These are phyloP conservation scores for Hylaea fasciaria DNA, from an alignment of 2,888 invertebrate species.

Conservation along the genomic window DNA sequence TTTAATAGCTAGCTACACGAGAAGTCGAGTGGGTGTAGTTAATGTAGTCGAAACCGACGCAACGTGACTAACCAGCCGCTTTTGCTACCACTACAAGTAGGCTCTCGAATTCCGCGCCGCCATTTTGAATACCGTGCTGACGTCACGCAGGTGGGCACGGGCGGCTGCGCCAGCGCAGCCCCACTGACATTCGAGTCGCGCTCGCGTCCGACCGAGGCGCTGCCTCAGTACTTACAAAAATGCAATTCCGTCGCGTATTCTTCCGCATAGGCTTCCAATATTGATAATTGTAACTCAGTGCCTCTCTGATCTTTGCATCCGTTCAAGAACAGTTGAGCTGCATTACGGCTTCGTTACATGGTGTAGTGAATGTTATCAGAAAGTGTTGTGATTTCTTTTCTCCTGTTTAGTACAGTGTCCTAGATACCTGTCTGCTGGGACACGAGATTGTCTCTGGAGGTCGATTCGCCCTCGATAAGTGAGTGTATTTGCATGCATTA, in stretches of 20 bases:
- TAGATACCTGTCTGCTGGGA: constrained; percentile 71
- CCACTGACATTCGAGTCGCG: constrained; percentile 74
- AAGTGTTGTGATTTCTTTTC: constrained; percentile 81
- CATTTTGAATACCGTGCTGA: constrained; percentile 83
- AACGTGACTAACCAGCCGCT: constrained; percentile 44
- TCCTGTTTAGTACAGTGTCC: constrained; percentile 73
- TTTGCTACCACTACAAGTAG: constrained; percentile 68
- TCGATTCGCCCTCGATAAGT: constrained; percentile 73
- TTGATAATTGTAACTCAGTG: constrained; percentile 62
- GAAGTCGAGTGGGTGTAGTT: constrained; percentile 36
- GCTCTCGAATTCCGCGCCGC: constrained; percentile 82
- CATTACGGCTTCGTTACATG: constrained; percentile 49
- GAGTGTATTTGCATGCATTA: constrained; percentile 75
- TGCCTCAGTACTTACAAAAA: constrained; percentile 73
- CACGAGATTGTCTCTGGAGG: constrained; percentile 68
- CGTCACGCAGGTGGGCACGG: constrained; percentile 81
- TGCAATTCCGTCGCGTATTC: constrained; percentile 74
- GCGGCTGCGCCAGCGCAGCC: constrained; percentile 73
- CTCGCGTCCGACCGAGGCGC: constrained; percentile 76
- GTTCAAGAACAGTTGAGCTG: constrained; percentile 78
- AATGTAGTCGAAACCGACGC: constrained; percentile 40
- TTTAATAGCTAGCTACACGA: constrained; percentile 19
- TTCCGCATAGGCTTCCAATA: constrained; percentile 69
- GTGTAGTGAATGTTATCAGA: constrained; percentile 71
- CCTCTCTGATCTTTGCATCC: constrained; percentile 77